These are phyloP conservation scores for Cephus pulcher DNA, from an alignment of 2,888 invertebrate genomes.

Conservation along the genomic window DNA sequence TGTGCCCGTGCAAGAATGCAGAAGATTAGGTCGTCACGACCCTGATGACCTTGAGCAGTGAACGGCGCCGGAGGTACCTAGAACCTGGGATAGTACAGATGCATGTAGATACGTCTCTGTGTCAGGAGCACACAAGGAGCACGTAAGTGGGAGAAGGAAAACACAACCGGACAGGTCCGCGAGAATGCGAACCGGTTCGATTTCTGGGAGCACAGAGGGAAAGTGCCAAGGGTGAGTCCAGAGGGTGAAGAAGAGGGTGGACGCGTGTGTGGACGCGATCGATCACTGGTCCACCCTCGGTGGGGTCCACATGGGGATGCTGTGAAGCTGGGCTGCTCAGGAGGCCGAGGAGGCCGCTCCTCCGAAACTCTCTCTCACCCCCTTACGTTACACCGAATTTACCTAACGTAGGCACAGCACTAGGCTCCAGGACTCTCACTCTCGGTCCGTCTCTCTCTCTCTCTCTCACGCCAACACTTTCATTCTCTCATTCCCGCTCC, in stretches of 20 bases:
- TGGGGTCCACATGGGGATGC: conserved; percentile 36
- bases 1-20: neutral
- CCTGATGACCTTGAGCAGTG: neutral
- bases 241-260: conserved; percentile 33
- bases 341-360: conserved; percentile 14
- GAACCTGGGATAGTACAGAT: neutral
- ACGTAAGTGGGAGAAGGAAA: neutral
- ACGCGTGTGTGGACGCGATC: conserved; percentile 40
- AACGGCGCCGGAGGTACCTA: neutral
- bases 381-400: conserved; percentile 60
- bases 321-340: neutral
- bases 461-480: neutral
- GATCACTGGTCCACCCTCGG: conserved; percentile 54
- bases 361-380: conserved; percentile 24
- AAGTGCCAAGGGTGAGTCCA: conserved; percentile 18
- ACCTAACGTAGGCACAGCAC: conserved; percentile 60
- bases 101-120: neutral
- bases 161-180: neutral
- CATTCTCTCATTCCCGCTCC: conserved; percentile 12
- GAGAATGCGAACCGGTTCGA: conserved; percentile 15
- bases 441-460: conserved; percentile 21
- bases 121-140: neutral
- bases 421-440: conserved; percentile 26
- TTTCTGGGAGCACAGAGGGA: conserved; percentile 13
- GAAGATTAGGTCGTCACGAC: neutral